Base-by-base conservation (phyloP, 1,140 invertebrate genomes). In the Pectinophora gossypiella region DNA sequence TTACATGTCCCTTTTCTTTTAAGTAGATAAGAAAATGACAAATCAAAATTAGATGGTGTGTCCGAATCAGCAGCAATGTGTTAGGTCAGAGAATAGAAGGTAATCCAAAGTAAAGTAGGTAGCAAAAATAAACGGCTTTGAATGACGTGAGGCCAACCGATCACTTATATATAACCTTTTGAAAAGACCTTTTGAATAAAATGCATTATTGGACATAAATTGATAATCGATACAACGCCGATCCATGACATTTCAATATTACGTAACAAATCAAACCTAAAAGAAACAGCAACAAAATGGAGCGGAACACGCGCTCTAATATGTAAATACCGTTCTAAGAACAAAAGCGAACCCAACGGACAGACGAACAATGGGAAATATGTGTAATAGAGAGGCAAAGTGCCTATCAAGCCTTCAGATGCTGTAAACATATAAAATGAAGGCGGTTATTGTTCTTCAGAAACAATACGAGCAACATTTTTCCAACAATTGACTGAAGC, bases 381-480 rank as follows among this genome's bases (percentile, higher is more conserved):
- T 55, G 60, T 61, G 66, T 61, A 69, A 68, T 68, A 72, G 72
- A 76, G 75, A 76, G 27, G 67, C 67, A 81, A 84, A 82, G 73
- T 83, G 76, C 68, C 70, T 75, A 85, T 82, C 74, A 68, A 70
- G 72, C 74, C 76, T 80, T 76, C 79, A 80, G 77, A 82, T 69
- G 68, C 74, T 81, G 79, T 85, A 85, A 82, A 85, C 79, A 83
- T 83, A 85, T 85, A 85, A 79, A 83, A 79, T 82, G 76, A 79
- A 80, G 78, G 78, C 71, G 56, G 75, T 83, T 84, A 80, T 84
- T 84, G 80, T 84, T 85, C 76, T 81, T 80, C 67, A 76, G 68
- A 72, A 83, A 84, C 80, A 84, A 85, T 81, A 84, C 76, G 75
- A 76, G 76, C 66, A 75, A 77, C 78, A 80, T 85, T 84, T 60